phyloP scores from a whole-genome alignment of 1,140 invertebrate genomes.

The Drosophila nasuta region DNA sequence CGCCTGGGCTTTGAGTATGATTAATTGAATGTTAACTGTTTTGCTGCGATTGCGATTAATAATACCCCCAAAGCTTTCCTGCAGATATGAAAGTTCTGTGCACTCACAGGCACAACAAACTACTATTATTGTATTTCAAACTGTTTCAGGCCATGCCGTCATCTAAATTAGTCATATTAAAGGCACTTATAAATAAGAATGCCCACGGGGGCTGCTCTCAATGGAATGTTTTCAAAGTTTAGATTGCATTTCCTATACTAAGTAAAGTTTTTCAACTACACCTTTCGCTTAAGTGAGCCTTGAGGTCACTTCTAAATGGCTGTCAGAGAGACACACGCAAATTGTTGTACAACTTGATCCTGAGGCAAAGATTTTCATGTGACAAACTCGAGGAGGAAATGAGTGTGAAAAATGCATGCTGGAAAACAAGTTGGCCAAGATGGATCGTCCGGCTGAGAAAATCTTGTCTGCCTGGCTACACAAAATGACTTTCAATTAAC shows the following conservation, averaged over 20 bases:
- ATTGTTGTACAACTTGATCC: constrained; percentile 20
- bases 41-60: not conserved
- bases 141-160: constrained; percentile 28
- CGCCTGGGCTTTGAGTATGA: constrained; percentile 53
- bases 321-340: constrained; percentile 17
- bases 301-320: constrained; percentile 11
- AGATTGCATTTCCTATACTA: not conserved
- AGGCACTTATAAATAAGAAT: not conserved
- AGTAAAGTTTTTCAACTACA: not conserved
- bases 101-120: too few species aligned
- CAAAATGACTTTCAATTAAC: constrained; percentile 71
- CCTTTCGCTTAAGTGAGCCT: not conserved
- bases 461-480: constrained; percentile 19
- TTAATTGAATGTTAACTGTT: constrained; percentile 49
- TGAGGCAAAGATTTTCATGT: constrained; percentile 27
- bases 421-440: constrained; percentile 4
- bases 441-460: constrained; percentile 26
- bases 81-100: constrained; percentile 31
- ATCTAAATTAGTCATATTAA: constrained; percentile 38
- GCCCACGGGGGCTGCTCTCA: too few species aligned
- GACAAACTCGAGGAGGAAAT: constrained; percentile 18
- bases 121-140: not conserved
- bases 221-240: not conserved
- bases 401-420: constrained; percentile 21
- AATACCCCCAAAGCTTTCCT: constrained; percentile 4